These are phyloP conservation scores for Campylorhamphus procurvoides DNA, from an alignment of 2,113 vertebrate species.

Conservation along the genomic window DNA sequence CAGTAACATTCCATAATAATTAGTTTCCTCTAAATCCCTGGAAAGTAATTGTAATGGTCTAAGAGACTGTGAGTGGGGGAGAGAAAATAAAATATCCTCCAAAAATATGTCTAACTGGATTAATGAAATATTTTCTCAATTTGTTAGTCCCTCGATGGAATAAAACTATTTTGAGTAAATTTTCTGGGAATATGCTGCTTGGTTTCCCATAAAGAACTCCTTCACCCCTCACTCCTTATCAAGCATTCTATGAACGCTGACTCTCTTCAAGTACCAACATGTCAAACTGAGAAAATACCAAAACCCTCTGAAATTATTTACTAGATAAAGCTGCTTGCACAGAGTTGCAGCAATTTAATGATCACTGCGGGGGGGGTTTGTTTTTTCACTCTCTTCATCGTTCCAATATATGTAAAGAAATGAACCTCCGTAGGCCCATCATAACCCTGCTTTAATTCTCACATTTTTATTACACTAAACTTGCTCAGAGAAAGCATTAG, in stretches of 20 bases:
- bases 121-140: neutral
- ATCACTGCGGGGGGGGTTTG: neutral
- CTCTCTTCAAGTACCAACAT: neutral
- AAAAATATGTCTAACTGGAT: neutral
- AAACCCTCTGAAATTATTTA: neutral
- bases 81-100: neutral
- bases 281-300: neutral
- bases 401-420: neutral
- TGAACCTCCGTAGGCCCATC: neutral
- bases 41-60: neutral
- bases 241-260: neutral
- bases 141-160: neutral
- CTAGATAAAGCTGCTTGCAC: neutral
- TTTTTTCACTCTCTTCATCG: neutral
- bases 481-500: neutral
- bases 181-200: conserved; percentile 16
- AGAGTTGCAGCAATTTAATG: neutral
- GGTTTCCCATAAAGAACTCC: neutral
- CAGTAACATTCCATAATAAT: neutral
- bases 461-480: neutral
- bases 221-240: neutral
- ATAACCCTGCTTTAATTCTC: neutral
- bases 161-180: neutral
- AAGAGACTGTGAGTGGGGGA: neutral
- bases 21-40: neutral